These are phyloP conservation scores for Rhincodon typus DNA, from an alignment of 2,797 vertebrate species.

Conservation along the genomic window DNA sequence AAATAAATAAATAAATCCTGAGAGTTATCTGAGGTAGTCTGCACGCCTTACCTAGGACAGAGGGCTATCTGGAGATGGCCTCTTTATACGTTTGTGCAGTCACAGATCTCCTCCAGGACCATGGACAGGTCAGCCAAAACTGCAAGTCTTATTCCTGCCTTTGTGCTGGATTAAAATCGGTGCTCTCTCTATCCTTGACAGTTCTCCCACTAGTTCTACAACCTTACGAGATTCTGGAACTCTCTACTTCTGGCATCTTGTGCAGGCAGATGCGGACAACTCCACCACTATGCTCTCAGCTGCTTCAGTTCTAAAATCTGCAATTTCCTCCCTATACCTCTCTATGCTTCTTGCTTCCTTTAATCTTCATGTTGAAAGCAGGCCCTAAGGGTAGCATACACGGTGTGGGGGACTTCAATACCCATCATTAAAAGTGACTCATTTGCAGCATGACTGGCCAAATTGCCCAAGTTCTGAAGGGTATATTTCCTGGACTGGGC, in stretches of 20 bases:
- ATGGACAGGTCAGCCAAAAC: not conserved
- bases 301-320: not conserved
- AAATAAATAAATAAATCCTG: not conserved
- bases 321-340: not conserved
- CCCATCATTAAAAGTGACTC: no score
- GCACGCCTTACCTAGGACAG: not conserved
- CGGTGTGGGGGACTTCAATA: no score
- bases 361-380: not conserved
- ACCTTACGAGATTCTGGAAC: not conserved
- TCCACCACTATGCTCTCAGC: not conserved
- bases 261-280: not conserved
- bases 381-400: no score
- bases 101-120: not conserved
- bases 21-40: not conserved
- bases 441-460: no score
- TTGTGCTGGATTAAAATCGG: no score
- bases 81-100: not conserved
- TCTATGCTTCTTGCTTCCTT: not conserved
- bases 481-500: no score
- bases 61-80: not conserved
- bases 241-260: not conserved
- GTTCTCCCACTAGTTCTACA: not conserved
- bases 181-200: no score
- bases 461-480: no score
- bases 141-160: no score